phyloP scores from a whole-genome alignment of 2,797 vertebrate genomes.

The Gambelia wislizenii region DNA sequence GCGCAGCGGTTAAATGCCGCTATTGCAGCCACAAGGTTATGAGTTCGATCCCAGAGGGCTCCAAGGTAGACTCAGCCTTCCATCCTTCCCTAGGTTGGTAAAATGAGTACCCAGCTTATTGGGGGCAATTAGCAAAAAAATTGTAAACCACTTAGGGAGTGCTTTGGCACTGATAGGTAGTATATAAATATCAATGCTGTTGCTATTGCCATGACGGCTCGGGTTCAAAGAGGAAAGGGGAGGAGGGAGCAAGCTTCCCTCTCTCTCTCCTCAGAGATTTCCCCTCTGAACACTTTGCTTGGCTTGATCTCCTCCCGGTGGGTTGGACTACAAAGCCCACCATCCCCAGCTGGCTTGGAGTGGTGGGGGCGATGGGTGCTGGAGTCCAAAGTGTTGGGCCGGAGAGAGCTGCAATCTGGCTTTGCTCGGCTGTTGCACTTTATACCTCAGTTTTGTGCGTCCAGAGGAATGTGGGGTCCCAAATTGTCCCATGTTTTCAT shows the following conservation, averaged over 20 bases:
- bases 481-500: fast-evolving
- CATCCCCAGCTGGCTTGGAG: neutral
- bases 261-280: fast-evolving
- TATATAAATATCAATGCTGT: too few relatives aligned
- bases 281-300: neutral
- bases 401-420: neutral
- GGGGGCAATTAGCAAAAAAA: too few relatives aligned
- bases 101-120: too few relatives aligned
- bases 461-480: neutral
- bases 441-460: neutral
- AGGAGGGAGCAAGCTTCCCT: neutral
- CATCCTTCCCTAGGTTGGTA: too few relatives aligned
- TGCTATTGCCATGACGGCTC: fast-evolving
- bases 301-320: neutral
- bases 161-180: too few relatives aligned
- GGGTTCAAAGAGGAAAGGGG: too few relatives aligned
- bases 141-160: too few relatives aligned
- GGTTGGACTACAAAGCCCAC: neutral
- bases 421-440: neutral
- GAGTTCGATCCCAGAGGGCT: too few relatives aligned
- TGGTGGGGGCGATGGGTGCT: neutral
- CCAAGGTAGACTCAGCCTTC: too few relatives aligned
- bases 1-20: too few relatives aligned
- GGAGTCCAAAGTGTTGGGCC: neutral
- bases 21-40: too few relatives aligned